Conservation (phyloP, 2,113 vertebrate species). For the Eira barbara region DNA sequence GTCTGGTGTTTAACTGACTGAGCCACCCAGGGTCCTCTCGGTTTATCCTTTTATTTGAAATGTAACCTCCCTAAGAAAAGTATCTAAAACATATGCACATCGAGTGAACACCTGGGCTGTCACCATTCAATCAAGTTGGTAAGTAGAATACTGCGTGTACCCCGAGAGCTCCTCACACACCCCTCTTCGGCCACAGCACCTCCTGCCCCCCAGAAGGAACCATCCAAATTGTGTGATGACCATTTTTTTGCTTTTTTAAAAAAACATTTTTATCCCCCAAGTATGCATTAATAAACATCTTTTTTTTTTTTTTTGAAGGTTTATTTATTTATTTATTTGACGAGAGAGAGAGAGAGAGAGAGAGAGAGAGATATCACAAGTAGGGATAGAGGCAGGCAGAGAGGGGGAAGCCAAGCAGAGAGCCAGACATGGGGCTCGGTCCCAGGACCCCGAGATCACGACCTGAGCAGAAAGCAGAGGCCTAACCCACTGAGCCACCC, state of each 20-base stretch:
- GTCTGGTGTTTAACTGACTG: neutral
- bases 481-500: no score
- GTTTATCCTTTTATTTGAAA: no score
- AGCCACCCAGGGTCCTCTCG: neutral
- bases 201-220: neutral
- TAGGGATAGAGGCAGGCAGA: no score
- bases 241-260: neutral
- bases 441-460: no score
- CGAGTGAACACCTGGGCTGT: neutral
- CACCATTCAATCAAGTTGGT: neutral
- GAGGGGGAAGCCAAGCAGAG: no score
- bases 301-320: no score
- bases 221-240: neutral
- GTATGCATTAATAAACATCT: neutral
- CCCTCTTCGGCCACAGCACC: fast-evolving
- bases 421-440: no score
- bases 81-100: fast-evolving
- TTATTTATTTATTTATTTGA: no score
- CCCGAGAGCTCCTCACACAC: fast-evolving
- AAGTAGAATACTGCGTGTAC: fast-evolving
- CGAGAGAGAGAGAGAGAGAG: no score
- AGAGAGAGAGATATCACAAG: no score
- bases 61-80: neutral
- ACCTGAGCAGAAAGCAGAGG: no score
- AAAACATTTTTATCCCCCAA: neutral